Base-by-base conservation (phyloP, 2,797 vertebrate species). In the Sylvia borin region DNA sequence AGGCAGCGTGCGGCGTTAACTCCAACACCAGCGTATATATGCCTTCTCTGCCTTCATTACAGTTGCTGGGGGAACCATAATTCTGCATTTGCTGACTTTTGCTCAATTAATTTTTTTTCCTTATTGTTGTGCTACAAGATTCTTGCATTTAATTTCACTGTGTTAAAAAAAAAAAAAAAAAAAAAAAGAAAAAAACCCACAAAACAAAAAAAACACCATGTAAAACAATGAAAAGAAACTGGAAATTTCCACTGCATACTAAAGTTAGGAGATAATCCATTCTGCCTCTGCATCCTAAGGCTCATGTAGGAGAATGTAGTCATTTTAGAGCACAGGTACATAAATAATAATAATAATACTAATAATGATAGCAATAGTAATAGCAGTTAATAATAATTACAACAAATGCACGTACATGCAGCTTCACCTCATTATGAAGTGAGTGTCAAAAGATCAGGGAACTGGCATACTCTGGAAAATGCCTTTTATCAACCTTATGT, bases 21-120 rank as follows among this genome's bases (percentile, higher is more conserved):
- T 94, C 17, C 5, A 95, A 61, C 88, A 65, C 67, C 83, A 74
- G 88, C 1, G 12, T 89, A 73, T 77, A 67, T 88, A 81, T 92
- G 76, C 21, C 11, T 76, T 92, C 91, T 90, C 77, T 94, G 90
- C 90, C 88, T 95, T 96, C 90, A 95, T 97, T 95, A 96, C 95
- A 96, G 94, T 97, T 97, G 94, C 96, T 96, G 88, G 67, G 94
- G 96, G 95, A 97, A 95, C 80, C 74, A 96, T 97, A 97, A 97
- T 91, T 96, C 92, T 95, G 77, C 95, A 92, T 97, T 96, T 96
- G 85, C 95, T 94, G 96, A 92, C 96, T 97, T 95, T 94, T 72
- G 83, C 86, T 96, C 96, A 96, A 96, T 97, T 97, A 96, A 90
- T 94, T 95, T 94, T 90, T 90, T 82, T 57, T 38, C 61, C 90